Evolutionary conservation across 2,888 invertebrate species (phyloP).

Genomic region (Stegana nigrithorax): DNA sequence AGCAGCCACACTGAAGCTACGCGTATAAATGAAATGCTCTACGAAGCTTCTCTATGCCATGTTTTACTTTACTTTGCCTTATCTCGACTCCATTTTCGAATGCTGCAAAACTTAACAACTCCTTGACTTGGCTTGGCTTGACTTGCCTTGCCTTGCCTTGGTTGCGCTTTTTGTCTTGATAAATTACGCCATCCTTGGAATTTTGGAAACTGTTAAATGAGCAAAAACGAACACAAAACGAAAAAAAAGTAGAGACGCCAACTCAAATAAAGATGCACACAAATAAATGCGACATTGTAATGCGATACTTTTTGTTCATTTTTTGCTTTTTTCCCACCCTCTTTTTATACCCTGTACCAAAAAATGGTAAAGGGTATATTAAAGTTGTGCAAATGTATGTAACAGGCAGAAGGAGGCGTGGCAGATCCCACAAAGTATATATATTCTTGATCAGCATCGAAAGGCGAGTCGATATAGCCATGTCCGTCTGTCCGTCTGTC

Average conservation of each 20-base stretch:
- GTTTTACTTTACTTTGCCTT: not conserved
- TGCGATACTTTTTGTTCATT: slow-evolving; percentile 62
- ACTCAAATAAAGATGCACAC: slow-evolving; percentile 35
- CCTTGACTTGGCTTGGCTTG: slow-evolving; percentile 27
- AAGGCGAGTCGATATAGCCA: no score
- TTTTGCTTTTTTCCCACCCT: no score
- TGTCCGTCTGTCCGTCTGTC: no score
- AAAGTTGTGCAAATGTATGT: no score
- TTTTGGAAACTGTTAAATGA: not conserved
- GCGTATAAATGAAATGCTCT: not conserved
- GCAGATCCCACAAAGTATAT: no score
- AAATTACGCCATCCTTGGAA: slow-evolving; percentile 59
- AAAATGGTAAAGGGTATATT: no score
- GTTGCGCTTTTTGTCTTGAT: slow-evolving; percentile 56
- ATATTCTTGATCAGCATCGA: no score
- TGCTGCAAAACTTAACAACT: slow-evolving; percentile 26
- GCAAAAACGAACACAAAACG: not conserved
- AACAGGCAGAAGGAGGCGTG: no score
- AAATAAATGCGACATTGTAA: slow-evolving; percentile 51
- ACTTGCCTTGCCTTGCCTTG: not conserved
- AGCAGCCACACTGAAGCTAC: slow-evolving; percentile 15
- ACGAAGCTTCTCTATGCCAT: not conserved
- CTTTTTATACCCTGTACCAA: no score
- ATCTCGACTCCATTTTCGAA: not conserved
- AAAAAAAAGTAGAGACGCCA: slow-evolving; percentile 28